Percentiles rank a stretch among this genome's conserved stretches.
Evolutionary conservation across 1,140 invertebrate species (phyloP).

Genomic region (Rhagoletis zephyria): DNA sequence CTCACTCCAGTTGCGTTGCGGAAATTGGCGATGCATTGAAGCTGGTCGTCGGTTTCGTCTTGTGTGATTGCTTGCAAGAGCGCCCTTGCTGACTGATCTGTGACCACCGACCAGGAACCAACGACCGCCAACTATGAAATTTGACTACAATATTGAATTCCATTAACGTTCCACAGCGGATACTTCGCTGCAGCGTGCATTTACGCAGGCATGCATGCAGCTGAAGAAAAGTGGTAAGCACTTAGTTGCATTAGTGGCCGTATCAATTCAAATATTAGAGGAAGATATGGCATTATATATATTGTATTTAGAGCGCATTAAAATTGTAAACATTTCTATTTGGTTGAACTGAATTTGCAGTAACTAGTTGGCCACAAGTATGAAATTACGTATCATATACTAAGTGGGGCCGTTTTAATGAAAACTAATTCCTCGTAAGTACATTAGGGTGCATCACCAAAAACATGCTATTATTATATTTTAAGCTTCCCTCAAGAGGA

Average conservation of each 20-base stretch:
- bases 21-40: not conserved
- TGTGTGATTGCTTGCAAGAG: not conserved
- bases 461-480: too few relatives aligned
- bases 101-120: not conserved
- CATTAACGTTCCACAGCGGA: constrained; percentile 21
- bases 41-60: not conserved
- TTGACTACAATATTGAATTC: constrained; percentile 38
- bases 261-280: constrained; percentile 13
- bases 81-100: not conserved
- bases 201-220: not conserved
- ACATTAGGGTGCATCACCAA: too few relatives aligned
- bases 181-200: too few relatives aligned
- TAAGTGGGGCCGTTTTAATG: too few relatives aligned
- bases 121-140: constrained; percentile 7
- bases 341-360: not conserved
- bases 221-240: not conserved
- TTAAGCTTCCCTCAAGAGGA: too few relatives aligned
- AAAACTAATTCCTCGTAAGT: too few relatives aligned
- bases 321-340: constrained; percentile 26
- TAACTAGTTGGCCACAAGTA: too few relatives aligned
- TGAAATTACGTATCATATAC: too few relatives aligned
- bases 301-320: constrained; percentile 23
- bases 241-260: constrained; percentile 33
- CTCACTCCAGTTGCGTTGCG: not conserved
- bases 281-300: constrained; percentile 5